Base-by-base conservation (phyloP, 2,113 vertebrate species). In the Vulpes vulpes region DNA sequence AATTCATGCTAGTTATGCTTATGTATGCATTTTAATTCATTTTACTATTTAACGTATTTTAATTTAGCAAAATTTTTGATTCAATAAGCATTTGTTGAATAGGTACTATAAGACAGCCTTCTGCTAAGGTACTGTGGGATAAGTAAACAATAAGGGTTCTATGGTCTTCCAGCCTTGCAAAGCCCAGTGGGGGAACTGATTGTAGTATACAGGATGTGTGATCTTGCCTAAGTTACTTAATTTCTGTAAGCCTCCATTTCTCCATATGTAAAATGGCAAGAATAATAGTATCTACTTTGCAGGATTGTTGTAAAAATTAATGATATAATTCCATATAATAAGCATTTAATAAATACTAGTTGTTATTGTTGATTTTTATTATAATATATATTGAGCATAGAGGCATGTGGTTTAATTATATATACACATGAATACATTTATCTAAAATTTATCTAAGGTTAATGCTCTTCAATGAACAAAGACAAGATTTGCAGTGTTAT, bases 391-490 rank as follows among this genome's bases (percentile, higher is more conserved):
- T 65, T 76, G 32, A 91, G 30, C 8, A 62, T 7, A 55, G 27
- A 60, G n/a, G 20, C 43, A 49, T 35, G 19, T 67, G 16, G 22
- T 51, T 25, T 71, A 69, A 83, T 20, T 20, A 55, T 35, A 64
- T 62, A 76, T 25, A 53, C 49, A 69, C 3, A 69, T 12, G 19
- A 91, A 94, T 14, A 78, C 30, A 91, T 87, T 91, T 69, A 43
- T 43, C 43, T 8, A 43, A 43, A 43, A 43, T 43, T 43, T 43
- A 43, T 43, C 43, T 43, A 43, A 74, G 71, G 64, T 22, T 20
- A 78, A 82, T 79, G n/a, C 35, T 79, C 19, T 83, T 73, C 25
- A 89, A 83, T 32, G 49, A 86, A 95, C 90, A 35, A 86, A 86
- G 69, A 16, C 49, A 82, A 79, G 16, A 65, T 57, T 78, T 94